Evolutionary conservation across 2,888 invertebrate genomes (phyloP).

Genomic region (Ametastegia equiseti): DNA sequence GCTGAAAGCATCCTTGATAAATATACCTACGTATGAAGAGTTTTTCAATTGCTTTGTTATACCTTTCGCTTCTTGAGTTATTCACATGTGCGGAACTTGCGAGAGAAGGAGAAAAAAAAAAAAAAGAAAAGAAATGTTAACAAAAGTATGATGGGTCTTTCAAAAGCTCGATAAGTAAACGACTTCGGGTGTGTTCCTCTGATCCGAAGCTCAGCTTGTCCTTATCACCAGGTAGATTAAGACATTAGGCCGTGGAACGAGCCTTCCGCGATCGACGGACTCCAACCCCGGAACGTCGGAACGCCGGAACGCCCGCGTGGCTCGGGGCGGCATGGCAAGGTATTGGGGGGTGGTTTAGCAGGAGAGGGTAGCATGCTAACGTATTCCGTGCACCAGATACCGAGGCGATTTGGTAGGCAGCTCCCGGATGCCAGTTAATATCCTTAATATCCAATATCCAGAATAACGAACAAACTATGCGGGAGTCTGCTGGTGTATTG

Average conservation of each 20-base stretch:
- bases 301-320: not conserved
- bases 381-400: slow-evolving; percentile 47
- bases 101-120: no score
- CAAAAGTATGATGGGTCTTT: not conserved
- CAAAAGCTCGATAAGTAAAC: slow-evolving; percentile 9
- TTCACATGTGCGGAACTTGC: not conserved
- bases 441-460: slow-evolving; percentile 47
- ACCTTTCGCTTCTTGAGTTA: not conserved
- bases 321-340: no score
- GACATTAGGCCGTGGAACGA: slow-evolving; percentile 61
- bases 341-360: no score
- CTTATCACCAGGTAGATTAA: slow-evolving; percentile 69
- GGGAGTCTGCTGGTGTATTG: not conserved
- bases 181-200: not conserved
- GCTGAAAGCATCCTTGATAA: not conserved
- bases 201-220: slow-evolving; percentile 57
- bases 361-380: slow-evolving; percentile 37
- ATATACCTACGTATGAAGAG: not conserved
- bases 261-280: slow-evolving; percentile 39
- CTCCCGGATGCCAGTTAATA: slow-evolving; percentile 42
- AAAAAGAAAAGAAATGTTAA: not conserved
- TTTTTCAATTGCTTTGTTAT: not conserved
- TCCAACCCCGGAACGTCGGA: not conserved
- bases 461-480: slow-evolving; percentile 37
- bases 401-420: slow-evolving; percentile 44